Evolutionary conservation across 2,113 vertebrate genomes (phyloP), one percentile per base, ranked within the genome.

Genomic region (Sceloporus undulatus): DNA sequence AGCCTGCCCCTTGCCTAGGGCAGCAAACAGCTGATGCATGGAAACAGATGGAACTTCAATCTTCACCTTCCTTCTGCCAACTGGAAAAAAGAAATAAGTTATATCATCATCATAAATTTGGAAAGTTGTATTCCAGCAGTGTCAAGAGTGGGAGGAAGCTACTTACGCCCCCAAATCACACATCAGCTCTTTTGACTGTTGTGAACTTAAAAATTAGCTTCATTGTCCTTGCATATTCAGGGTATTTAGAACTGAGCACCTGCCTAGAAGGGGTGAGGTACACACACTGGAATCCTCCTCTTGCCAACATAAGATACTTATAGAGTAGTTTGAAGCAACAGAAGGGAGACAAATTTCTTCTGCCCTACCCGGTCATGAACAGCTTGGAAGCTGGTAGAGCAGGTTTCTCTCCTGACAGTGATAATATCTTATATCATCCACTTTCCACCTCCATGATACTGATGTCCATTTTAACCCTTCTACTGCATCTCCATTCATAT

Each of bases 41-140:
- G 66, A 90, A 93, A 85, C 92, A 96, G 91, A 90, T 92, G 92
- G 87, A 76, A 88, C 59, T 77, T 92, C 87, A 93, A 87, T 87
- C 82, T 94, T 5, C 0, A 83, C 90, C 81, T 74, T 5, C 16
- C 85, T 93, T 93, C 83, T 90, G 65, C 74, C 81, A 85, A 78
- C 10, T 89, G 70, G 70, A 19, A n/a, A 89, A 87, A 88, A 40
- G 34, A 87, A 85, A 91, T 86, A 66, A 88, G 42, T 90, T 91
- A 73, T 85, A 83, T 85, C 91, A 91, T 34, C 91, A 0, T 0
- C 85, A 19, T 48, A 86, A 90, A 29, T 8, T 48, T 82, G 40
- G 79, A 75, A 65, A 13, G 40, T 66, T 83, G 27, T 82, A 74
- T 27, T 14, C 62, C 42, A 68, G 2, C 21, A 21, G 18, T 52